These are phyloP conservation scores for Argyresthia albistria DNA, from an alignment of 2,888 invertebrate genomes.

Conservation along the genomic window DNA sequence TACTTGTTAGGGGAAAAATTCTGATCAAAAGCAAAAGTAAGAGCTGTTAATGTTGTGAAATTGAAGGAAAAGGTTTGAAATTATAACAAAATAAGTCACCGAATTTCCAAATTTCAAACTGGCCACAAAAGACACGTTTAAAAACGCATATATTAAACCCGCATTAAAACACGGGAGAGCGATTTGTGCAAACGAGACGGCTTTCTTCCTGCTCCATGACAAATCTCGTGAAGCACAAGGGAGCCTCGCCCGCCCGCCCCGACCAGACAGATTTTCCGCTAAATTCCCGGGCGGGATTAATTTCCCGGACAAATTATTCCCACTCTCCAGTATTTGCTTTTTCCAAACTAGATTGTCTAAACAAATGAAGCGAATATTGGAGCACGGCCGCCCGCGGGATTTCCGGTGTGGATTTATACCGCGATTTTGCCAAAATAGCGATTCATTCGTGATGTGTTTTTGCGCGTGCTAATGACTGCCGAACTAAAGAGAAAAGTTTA, in stretches of 20 bases:
- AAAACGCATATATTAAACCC: no score
- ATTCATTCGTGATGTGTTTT: no score
- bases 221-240: neutral
- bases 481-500: no score
- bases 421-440: no score
- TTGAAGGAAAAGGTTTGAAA: no score
- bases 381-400: neutral
- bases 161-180: neutral
- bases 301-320: slow-evolving; percentile 32
- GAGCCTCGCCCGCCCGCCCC: neutral
- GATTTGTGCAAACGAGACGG: neutral
- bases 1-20: neutral
- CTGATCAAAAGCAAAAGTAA: no score
- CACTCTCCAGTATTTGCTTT: slow-evolving; percentile 15
- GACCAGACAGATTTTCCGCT: neutral
- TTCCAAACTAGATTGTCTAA: slow-evolving; percentile 20
- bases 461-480: no score
- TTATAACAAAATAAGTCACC: no score
- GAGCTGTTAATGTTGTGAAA: no score
- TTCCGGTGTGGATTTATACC: neutral
- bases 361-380: slow-evolving; percentile 16
- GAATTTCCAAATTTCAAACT: no score
- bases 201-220: neutral
- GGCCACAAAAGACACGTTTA: no score
- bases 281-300: slow-evolving; percentile 22